Conservation (phyloP, 2,797 vertebrate species). For the Yasuhikotakia modesta region DNA sequence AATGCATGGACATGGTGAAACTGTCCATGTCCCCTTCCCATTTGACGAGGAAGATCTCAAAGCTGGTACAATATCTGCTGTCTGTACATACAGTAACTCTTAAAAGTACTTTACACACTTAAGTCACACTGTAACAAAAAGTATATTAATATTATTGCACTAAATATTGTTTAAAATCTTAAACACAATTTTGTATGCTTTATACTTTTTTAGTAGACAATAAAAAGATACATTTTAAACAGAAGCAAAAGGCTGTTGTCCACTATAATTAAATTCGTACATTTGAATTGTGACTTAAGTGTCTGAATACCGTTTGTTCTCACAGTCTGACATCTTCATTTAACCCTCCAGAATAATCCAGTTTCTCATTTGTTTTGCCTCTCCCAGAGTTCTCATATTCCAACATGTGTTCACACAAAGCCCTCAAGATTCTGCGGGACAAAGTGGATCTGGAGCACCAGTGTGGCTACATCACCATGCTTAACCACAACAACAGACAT, state of each 20-base stretch:
- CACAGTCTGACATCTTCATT: not conserved
- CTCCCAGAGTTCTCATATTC: conserved; percentile 88
- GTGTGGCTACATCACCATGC: conserved; percentile 95
- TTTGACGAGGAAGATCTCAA: conserved; percentile 93
- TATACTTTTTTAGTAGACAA: no score
- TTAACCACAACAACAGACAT: conserved; percentile 86
- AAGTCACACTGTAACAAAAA: no score
- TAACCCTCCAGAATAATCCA: not conserved
- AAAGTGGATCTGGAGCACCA: conserved; percentile 92
- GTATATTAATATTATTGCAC: no score
- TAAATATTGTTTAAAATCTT: no score
- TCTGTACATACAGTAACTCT: not conserved
- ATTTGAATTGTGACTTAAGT: no score
- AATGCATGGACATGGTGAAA: conserved; percentile 91
- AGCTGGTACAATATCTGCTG: conserved; percentile 85
- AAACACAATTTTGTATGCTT: no score
- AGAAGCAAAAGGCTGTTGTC: no score
- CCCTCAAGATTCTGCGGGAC: conserved; percentile 82
- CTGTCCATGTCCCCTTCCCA: conserved; percentile 90
- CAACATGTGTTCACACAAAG: conserved; percentile 92
- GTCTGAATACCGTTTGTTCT: no score
- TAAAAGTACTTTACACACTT: not conserved
- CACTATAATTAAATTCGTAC: no score
- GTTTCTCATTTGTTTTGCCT: conserved; percentile 10
- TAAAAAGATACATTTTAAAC: no score